Percentiles rank a stretch among this genome's conserved stretches.
Evolutionary conservation across 2,888 invertebrate species (phyloP).

Genomic region (Thymelicus sylvestris): DNA sequence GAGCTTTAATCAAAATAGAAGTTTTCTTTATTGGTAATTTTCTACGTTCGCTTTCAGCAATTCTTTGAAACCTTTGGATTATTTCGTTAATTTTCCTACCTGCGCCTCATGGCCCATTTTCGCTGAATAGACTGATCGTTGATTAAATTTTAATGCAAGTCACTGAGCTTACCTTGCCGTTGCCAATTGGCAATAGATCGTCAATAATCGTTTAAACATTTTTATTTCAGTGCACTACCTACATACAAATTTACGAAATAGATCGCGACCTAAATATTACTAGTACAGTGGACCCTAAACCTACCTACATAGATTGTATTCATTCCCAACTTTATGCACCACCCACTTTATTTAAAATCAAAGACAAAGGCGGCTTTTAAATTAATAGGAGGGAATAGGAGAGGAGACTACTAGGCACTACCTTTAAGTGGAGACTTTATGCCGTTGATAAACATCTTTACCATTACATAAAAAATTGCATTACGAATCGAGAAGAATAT

Average conservation of each 20-base stretch:
- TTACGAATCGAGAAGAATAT: too few relatives aligned
- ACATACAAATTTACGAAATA: not conserved
- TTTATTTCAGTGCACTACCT: slow-evolving; percentile 7
- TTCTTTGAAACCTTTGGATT: slow-evolving; percentile 16
- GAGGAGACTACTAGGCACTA: too few relatives aligned
- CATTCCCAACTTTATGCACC: too few relatives aligned
- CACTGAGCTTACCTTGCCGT: slow-evolving; percentile 16
- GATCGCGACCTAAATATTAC: too few relatives aligned
- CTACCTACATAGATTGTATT: too few relatives aligned
- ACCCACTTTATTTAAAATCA: too few relatives aligned
- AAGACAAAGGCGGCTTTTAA: too few relatives aligned
- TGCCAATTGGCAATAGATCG: slow-evolving; percentile 25
- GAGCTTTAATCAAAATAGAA: slow-evolving; percentile 9
- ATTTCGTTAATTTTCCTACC: slow-evolving; percentile 17
- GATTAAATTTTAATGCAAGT: slow-evolving; percentile 34
- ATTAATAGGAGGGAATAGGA: too few relatives aligned
- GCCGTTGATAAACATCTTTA: too few relatives aligned
- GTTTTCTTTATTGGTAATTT: slow-evolving; percentile 10
- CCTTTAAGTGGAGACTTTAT: too few relatives aligned
- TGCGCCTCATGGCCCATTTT: slow-evolving; percentile 19
- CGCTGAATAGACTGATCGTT: slow-evolving; percentile 28
- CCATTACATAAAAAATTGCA: too few relatives aligned
- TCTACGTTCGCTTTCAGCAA: slow-evolving; percentile 11
- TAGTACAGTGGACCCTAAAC: too few relatives aligned
- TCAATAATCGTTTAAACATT: slow-evolving; percentile 2